These are phyloP conservation scores for Cantharis flavilabris DNA, from an alignment of 2,888 invertebrate genomes.

Conservation along the genomic window DNA sequence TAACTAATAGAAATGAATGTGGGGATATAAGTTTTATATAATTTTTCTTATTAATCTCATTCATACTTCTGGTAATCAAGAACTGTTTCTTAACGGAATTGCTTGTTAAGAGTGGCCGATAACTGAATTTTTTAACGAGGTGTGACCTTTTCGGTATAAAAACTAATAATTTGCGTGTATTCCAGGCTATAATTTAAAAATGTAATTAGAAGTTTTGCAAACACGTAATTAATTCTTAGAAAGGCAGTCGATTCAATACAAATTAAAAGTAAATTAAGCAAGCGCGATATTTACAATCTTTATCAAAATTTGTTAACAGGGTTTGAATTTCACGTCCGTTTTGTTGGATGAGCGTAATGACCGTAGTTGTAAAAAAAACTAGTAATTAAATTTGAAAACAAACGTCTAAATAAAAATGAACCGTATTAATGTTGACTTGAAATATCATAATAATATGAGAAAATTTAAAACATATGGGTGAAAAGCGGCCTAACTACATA, in stretches of 20 bases:
- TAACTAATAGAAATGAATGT: neutral
- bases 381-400: neutral
- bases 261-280: neutral
- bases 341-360: neutral
- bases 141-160: neutral
- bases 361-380: neutral
- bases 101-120: neutral
- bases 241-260: neutral
- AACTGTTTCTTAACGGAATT: neutral
- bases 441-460: neutral
- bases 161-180: neutral
- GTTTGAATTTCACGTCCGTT: too few relatives aligned
- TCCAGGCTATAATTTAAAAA: neutral
- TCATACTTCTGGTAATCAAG: constrained; percentile 33
- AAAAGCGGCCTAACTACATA: neutral
- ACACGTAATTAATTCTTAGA: neutral
- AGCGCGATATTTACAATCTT: neutral
- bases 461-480: neutral
- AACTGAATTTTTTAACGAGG: neutral
- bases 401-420: neutral
- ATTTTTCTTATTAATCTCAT: neutral
- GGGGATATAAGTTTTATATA: neutral
- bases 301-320: neutral
- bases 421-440: neutral
- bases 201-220: neutral